Evolutionary conservation across 2,113 vertebrate genomes (phyloP).

Genomic region (Paracanthobrama guichenoti): DNA sequence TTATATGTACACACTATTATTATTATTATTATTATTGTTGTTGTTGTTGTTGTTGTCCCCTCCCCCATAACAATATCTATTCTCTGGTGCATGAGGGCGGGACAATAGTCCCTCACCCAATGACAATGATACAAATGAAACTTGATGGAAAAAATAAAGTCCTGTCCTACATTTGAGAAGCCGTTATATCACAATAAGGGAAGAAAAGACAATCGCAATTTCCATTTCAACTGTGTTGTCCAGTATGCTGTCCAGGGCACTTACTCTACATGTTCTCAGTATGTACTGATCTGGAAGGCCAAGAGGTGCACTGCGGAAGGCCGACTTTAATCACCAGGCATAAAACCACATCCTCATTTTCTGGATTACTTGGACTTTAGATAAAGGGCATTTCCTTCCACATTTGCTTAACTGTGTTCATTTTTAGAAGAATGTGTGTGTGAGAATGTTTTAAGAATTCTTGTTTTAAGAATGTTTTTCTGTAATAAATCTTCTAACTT

Average conservation of each 20-base stretch:
- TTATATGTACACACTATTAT: too few relatives aligned
- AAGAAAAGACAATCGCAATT: not conserved
- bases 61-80: not conserved
- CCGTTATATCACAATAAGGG: not conserved
- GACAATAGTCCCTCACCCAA: not conserved
- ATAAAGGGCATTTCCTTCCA: constrained; percentile 54
- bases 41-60: not conserved
- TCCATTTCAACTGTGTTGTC: not conserved
- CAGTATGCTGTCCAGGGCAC: not conserved
- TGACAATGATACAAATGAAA: not conserved
- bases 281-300: not conserved
- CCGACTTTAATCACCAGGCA: constrained; percentile 66
- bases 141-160: not conserved
- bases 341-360: constrained; percentile 69
- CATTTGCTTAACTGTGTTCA: not conserved
- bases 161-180: too few relatives aligned
- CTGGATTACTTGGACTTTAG: constrained; percentile 66
- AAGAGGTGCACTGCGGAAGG: not conserved
- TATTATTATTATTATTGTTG: too few relatives aligned
- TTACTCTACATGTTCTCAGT: not conserved
- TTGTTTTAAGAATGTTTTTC: not conserved
- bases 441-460: not conserved
- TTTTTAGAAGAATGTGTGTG: constrained; percentile 55
- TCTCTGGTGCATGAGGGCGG: not conserved
- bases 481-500: not conserved